Conservation (phyloP, 2,113 vertebrate genomes). For the Axis porcinus region DNA sequence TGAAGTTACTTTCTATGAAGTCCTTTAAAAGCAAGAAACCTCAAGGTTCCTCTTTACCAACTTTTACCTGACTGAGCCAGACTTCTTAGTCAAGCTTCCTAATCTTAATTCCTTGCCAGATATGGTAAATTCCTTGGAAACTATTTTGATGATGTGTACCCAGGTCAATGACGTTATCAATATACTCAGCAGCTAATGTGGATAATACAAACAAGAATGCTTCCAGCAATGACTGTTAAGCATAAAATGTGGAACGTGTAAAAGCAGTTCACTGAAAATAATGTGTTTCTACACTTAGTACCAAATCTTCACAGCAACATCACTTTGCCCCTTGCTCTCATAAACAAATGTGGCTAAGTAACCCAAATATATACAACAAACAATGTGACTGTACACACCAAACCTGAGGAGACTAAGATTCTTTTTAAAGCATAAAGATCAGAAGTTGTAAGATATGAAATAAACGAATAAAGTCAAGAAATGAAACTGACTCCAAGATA, state of each 20-base stretch:
- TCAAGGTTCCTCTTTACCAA: not conserved
- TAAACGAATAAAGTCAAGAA: slow-evolving; percentile 3
- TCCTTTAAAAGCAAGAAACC: not conserved
- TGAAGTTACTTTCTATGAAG: not conserved
- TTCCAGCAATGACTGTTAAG: not conserved
- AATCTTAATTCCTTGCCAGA: not conserved
- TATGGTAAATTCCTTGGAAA: not conserved
- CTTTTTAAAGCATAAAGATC: not conserved
- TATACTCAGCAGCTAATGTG: not conserved
- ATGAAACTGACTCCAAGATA: not conserved
- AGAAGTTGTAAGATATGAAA: not conserved
- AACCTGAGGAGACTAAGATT: not conserved
- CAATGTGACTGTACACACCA: not conserved
- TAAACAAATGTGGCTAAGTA: not conserved
- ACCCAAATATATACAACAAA: not conserved
- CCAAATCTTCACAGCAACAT: not conserved
- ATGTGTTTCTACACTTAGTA: slow-evolving; percentile 3
- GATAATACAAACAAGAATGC: not conserved
- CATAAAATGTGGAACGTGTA: not conserved
- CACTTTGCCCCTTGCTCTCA: not conserved
- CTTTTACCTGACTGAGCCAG: not conserved
- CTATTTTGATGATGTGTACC: not conserved
- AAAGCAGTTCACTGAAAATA: slow-evolving; percentile 7
- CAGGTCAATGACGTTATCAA: not conserved
- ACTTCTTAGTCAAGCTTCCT: not conserved